A percentile compares a stretch with the other conserved stretches of the same genome.
These are phyloP conservation scores for Pseudochromis fuscus DNA, from an alignment of 2,797 vertebrate genomes.

Conservation along the genomic window DNA sequence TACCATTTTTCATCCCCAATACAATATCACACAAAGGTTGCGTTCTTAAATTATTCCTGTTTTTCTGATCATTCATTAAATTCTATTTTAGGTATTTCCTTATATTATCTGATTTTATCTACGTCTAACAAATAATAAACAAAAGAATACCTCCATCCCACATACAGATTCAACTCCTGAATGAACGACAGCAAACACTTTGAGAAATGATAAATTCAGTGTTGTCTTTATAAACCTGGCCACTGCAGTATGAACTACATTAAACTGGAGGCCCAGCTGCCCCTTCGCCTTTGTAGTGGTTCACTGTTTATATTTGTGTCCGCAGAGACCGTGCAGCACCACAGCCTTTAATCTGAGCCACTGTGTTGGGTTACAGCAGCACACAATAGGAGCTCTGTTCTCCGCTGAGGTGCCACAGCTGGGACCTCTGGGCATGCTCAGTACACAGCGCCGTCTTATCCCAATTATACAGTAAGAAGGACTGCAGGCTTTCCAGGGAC, in stretches of 20 bases:
- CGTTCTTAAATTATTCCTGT: too few relatives aligned
- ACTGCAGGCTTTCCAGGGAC: slow-evolving; percentile 29
- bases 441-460: slow-evolving; percentile 58
- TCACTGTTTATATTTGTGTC: slow-evolving; percentile 70
- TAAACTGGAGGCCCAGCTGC: slow-evolving; percentile 45
- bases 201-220: background rate
- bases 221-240: slow-evolving; percentile 11
- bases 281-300: slow-evolving; percentile 52
- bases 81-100: too few relatives aligned
- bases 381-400: slow-evolving; percentile 79
- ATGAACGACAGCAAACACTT: background rate
- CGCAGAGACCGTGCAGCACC: slow-evolving; percentile 42
- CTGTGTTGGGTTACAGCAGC: slow-evolving; percentile 74
- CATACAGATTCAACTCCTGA: background rate
- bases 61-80: background rate
- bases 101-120: too few relatives aligned
- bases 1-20: too few relatives aligned
- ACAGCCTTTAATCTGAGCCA: slow-evolving; percentile 73
- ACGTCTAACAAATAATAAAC: too few relatives aligned
- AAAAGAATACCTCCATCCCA: background rate
- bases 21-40: too few relatives aligned
- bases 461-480: slow-evolving; percentile 42
- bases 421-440: slow-evolving; percentile 76
- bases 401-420: slow-evolving; percentile 69
- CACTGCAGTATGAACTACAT: slow-evolving; percentile 32